phyloP scores from a whole-genome alignment of 2,797 vertebrate genomes.

The Ctenochaetus hawaiiensis region DNA sequence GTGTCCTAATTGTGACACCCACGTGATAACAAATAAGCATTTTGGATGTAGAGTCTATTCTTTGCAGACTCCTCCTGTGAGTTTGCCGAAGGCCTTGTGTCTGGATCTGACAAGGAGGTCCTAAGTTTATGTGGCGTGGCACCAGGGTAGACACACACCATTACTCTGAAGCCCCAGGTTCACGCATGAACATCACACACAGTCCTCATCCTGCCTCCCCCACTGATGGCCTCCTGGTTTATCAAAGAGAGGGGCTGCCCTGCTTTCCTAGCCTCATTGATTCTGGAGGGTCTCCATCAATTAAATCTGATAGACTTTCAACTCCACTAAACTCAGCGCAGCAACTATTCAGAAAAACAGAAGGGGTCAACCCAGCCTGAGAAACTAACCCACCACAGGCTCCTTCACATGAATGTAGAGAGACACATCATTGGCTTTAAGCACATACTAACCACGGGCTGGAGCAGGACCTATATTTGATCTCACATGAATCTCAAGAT shows the following conservation, averaged over 20 bases:
- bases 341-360: constrained; percentile 62
- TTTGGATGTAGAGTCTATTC: constrained; percentile 64
- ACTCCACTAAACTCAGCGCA: constrained; percentile 66
- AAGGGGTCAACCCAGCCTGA: constrained; percentile 48
- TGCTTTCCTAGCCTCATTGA: constrained; percentile 81
- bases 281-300: constrained; percentile 82
- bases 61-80: constrained; percentile 67
- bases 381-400: constrained; percentile 38
- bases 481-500: constrained; percentile 55
- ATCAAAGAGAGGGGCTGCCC: constrained; percentile 78
- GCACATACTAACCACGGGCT: constrained; percentile 41
- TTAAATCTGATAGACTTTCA: constrained; percentile 81
- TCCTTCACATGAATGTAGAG: constrained; percentile 52
- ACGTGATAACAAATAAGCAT: constrained; percentile 50
- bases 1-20: constrained; percentile 55
- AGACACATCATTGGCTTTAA: constrained; percentile 49
- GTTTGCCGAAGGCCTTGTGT: constrained; percentile 62
- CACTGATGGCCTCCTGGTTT: constrained; percentile 73
- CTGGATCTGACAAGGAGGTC: constrained; percentile 75
- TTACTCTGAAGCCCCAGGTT: constrained; percentile 79
- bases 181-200: constrained; percentile 76
- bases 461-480: constrained; percentile 44
- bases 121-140: constrained; percentile 82
- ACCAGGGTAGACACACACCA: constrained; percentile 80
- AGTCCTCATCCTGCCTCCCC: constrained; percentile 59